Evolutionary conservation across 2,797 vertebrate genomes (phyloP), one percentile per base, ranked within the genome.

Genomic region (Alauda arvensis): DNA sequence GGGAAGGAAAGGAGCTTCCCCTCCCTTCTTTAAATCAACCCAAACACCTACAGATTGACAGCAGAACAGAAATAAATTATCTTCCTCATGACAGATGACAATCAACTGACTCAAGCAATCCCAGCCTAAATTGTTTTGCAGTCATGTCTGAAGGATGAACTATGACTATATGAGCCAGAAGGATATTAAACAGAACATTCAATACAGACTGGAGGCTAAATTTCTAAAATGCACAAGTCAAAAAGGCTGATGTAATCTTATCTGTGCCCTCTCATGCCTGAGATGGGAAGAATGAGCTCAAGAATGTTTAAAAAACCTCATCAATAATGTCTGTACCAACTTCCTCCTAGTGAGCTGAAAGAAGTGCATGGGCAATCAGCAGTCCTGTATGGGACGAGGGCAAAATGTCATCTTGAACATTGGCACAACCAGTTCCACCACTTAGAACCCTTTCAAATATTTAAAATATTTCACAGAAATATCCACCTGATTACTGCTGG

Each of bases 181-280:
- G 71, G 37, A 56, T 31, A 77, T 34, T 63, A 85, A 92, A 83
- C 17, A 89, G 45, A 75, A 46, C 7, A 29, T 53, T 71, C 85
- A 81, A 63, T 70, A 57, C 77, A 59, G 56, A 84, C 49, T 62
- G 90, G 72, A 83, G 90, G 91, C 77, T 92, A 85, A 83, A 92
- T 91, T 95, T 92, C 91, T 80, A 78, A 82, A 78, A 49, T 12
- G 52, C 55, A 45, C 15, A 63, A 52, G 40, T 29, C 52, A n/a
- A 70, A 83, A 61, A 83, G 46, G 67, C 52, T 80, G 81, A 78
- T 4, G 13, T 19, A 67, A 53, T 15, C 28, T 42, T 52, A 83
- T 52, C 12, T 26, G 67, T 61, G 78, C 49, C 51, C 52, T 63
- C 18, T 11, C 21, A 34, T 3, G 26, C 14, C 51, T 53, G 34